Evolutionary conservation across 1,140 invertebrate genomes (phyloP), one percentile per base, ranked within the genome.

Genomic region (Homarus americanus): DNA sequence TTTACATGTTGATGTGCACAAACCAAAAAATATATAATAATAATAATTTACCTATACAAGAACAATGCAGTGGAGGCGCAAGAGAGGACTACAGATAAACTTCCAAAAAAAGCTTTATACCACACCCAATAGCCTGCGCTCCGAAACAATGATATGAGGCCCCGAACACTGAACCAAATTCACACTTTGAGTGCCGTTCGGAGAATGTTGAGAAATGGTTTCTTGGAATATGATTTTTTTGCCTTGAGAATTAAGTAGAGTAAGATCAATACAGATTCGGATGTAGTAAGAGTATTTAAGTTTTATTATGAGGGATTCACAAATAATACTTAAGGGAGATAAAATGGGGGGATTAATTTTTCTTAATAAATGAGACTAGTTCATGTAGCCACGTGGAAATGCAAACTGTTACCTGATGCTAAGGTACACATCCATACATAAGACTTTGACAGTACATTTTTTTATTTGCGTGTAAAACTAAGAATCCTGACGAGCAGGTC

Each of bases 31-130:
- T 86, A 75, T 58, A 86, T 76, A 58, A 75, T 80, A 10, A 89
- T 89, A 78, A 82, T 89, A 89, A 89, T 88, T 82, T 82, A 89
- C 79, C 38, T 72, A 82, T 82, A 69, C 41, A 73, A 58, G 79
- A 87, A 76, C 58, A 87, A 80, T 79, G 86, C 73, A 75, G 63
- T 69, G 76, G 32, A 78, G 75, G 86, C 75, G 58, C 86, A 87
- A 69, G 75, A 85, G n/a, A 78, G n/a, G 53, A 80, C 73, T 87
- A 87, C 75, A 79, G 41, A 79, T 20, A 69, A 83, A 69, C 34
- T 63, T 80, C 34, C 44, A 87, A 79, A 41, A 76, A 34, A 72
- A 87, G 86, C 86, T 44, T 69, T 69, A 79, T 66, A 87, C 76
- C 86, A 69, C 38, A 87, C 86, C 76, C 86, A 66, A 66, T 66